Evolutionary conservation across 2,113 vertebrate species (phyloP), one percentile per base, ranked within the genome.

Genomic region (Lonchura striata): DNA sequence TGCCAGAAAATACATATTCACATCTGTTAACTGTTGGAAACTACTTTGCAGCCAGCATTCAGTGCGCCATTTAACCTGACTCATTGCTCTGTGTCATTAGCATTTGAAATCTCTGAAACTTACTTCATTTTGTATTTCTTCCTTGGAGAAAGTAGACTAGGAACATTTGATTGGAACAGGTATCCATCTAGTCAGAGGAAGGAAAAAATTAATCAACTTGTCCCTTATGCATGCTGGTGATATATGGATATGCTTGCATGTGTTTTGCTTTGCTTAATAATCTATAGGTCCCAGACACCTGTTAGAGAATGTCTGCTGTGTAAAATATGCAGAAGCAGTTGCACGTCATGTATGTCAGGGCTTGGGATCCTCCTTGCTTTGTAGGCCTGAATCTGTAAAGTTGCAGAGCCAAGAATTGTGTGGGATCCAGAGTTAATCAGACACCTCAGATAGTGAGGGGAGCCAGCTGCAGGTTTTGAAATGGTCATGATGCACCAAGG

Each of bases 1-100:
- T 94, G 84, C 72, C 59, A 91, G 82, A 65, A 92, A 96, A 96
- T 75, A 68, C 53, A 84, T 64, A 47, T 30, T 88, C 82, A 80
- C 70, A 52, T 96, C 66, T 94, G 84, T 94, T 97, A 94, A 81
- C 42, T 79, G 71, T 79, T 95, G 88, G 66, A 86, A 96, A 92
- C 44, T 42, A 88, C 77, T 95, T 60, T 93, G 50, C 70, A 96
- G 90, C 80, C 60, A 83, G 22, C 7, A 6, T 92, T 90, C 60
- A 81, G 41, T 35, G 16, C 85, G 64, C 75, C 66, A 35, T 93
- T 96, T 83, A 77, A 77, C 94, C 79, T 94, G 88, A 93, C 80
- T 96, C 84, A 49, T 86, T 92, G 60, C 69, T 94, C 71, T 59
- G 15, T 93, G 84, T 81, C 70, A 44, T 79, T 66, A 54, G 53